phyloP scores from a whole-genome alignment of 2,888 invertebrate species.

The Nomada lathburiana region DNA sequence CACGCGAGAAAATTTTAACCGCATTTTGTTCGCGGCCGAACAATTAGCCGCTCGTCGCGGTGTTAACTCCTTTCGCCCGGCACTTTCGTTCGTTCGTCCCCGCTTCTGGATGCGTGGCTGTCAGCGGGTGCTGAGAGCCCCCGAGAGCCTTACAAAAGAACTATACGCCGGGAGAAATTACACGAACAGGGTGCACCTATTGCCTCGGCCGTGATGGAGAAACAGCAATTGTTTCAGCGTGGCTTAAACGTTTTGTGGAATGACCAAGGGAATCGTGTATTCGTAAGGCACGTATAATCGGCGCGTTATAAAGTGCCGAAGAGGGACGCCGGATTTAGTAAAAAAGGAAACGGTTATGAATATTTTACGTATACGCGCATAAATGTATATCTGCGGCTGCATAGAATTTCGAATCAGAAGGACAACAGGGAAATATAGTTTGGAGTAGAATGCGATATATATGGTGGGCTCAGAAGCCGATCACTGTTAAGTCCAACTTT shows the following conservation, averaged over 20 bases:
- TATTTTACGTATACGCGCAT: too few species aligned
- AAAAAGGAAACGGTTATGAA: not conserved
- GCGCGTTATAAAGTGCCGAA: not conserved
- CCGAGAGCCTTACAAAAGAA: not conserved
- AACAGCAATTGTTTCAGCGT: slow-evolving; percentile 9
- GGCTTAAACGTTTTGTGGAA: slow-evolving; percentile 7
- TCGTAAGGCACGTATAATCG: not conserved
- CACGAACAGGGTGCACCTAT: not conserved
- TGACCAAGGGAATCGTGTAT: not conserved
- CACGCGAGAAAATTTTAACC: slow-evolving; percentile 33
- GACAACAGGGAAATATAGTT: too few species aligned
- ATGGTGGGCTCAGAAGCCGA: too few species aligned
- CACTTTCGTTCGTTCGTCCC: not conserved
- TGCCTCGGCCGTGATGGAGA: not conserved
- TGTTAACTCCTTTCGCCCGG: slow-evolving; percentile 7
- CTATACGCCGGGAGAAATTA: not conserved
- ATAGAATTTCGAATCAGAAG: too few species aligned
- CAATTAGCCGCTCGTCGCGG: slow-evolving; percentile 25
- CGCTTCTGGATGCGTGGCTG: not conserved
- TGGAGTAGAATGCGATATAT: too few species aligned
- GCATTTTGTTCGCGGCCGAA: slow-evolving; percentile 22
- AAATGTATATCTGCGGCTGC: too few species aligned
- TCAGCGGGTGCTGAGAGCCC: not conserved
- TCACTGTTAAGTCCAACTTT: too few species aligned
- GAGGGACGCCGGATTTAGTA: not conserved